Evolutionary conservation across 2,113 vertebrate genomes (phyloP), one percentile per base, ranked within the genome.

Genomic region (Callorhinus ursinus): DNA sequence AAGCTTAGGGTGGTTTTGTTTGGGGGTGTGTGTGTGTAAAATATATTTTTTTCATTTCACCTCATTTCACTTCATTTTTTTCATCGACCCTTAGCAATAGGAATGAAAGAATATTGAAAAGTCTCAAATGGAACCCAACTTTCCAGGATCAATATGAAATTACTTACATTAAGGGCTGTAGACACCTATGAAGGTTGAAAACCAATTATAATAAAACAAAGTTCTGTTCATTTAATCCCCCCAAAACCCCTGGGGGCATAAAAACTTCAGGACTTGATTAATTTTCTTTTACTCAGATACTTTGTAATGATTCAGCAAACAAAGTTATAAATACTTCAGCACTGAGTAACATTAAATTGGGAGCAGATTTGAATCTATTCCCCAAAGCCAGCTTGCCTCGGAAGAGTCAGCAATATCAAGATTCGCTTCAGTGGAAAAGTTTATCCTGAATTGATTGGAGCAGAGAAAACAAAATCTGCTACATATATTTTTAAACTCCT

Each of bases 191-290:
- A 85, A 33, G 88, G n/a, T 83, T 84, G 57, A 96, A 89, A 96
- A 65, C 46, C 5, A 85, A 85, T 90, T 55, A 33, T 3, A 28
- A 87, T 97, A 46, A 96, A 86, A 92, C 55, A 88, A 96, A 95
- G 96, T 72, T 97, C 65, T 93, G 14, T 88, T 96, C 39, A 42
- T 82, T 31, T 51, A 76, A 84, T 88, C 22, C 61, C 22, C 26
- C 57, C 86, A 96, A 96, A 82, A 83, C 79, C 22, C 22, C n/a
- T 46, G 80, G 82, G 89, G 84, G 69, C 96, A 96, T 33, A 93
- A 89, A 61, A 57, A 51, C 88, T 96, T 98, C 90, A 96, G 95
- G 90, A 96, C 96, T 71, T 94, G 90, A 97, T 96, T 94, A 90
- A 93, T 82, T 96, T 87, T 97, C 86, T 97, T 94, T 77, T 97